Conservation (phyloP, 2,113 vertebrate species). For the Ciconia maguari region DNA sequence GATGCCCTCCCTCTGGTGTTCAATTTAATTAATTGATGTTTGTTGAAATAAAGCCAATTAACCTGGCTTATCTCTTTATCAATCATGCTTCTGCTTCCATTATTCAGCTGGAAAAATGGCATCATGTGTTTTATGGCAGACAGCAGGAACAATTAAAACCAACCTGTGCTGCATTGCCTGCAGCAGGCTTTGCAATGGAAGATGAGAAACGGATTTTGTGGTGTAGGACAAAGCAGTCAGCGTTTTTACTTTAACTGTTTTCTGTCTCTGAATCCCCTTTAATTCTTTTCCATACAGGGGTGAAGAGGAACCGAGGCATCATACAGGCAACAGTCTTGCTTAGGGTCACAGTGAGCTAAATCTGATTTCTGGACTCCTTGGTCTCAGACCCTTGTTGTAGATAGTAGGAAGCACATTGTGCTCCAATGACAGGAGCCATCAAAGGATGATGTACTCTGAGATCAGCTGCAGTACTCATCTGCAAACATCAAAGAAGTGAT, state of each 20-base stretch:
- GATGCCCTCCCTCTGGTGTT: conserved; percentile 48
- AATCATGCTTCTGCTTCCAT: conserved; percentile 38
- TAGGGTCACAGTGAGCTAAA: not conserved
- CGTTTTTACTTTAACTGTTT: not conserved
- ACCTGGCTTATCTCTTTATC: conserved; percentile 60
- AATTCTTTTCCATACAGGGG: not conserved
- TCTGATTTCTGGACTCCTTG: not conserved
- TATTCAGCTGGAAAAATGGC: conserved; percentile 32
- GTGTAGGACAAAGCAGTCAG: not conserved
- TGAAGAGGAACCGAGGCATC: not conserved
- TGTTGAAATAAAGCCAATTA: conserved; percentile 66
- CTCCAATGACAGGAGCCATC: not conserved
- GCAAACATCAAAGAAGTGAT: not conserved
- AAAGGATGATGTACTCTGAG: not conserved
- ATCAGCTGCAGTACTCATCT: not conserved
- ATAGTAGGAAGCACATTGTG: not conserved
- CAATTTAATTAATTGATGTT: conserved; percentile 65
- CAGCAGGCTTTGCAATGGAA: not conserved
- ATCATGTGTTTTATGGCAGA: conserved; percentile 31
- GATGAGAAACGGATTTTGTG: not conserved
- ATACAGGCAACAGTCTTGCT: not conserved
- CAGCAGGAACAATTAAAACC: conserved; percentile 37
- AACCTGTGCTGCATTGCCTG: conserved; percentile 8
- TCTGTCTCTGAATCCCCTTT: not conserved
- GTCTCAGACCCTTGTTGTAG: not conserved